Percentiles rank a stretch among this genome's conserved stretches.
Conservation (phyloP, 2,113 vertebrate genomes). For the Scalopus aquaticus region DNA sequence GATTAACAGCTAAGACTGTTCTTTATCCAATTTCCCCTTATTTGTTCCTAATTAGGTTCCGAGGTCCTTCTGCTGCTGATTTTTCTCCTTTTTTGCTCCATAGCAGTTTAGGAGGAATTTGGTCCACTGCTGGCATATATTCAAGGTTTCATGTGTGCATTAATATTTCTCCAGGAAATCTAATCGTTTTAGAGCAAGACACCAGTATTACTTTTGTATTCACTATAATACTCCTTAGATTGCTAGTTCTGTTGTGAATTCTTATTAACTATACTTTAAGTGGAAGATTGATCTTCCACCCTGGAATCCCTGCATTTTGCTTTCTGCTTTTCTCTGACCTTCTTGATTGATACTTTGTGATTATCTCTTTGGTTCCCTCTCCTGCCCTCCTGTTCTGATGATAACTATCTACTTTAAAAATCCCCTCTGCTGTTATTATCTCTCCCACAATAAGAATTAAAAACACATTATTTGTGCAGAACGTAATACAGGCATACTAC, state of each 20-base stretch:
- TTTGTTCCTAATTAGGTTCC: background rate
- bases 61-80: background rate
- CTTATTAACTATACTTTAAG: background rate
- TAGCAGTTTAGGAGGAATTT: background rate
- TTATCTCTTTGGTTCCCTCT: background rate
- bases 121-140: background rate
- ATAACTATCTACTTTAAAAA: background rate
- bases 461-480: background rate
- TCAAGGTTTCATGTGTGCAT: background rate
- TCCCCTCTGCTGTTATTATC: too few relatives aligned
- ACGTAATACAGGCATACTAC: background rate
- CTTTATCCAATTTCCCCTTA: background rate
- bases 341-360: background rate
- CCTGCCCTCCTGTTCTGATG: background rate
- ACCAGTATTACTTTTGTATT: background rate
- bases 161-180: background rate
- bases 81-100: background rate
- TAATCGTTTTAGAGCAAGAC: background rate
- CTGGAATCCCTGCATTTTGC: background rate
- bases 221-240: rapidly evolving
- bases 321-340: background rate
- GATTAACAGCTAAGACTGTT: background rate
- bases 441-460: background rate
- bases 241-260: background rate
- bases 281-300: background rate